Conservation (phyloP, 2,888 invertebrate species). For the Petrophora chlorosata region DNA sequence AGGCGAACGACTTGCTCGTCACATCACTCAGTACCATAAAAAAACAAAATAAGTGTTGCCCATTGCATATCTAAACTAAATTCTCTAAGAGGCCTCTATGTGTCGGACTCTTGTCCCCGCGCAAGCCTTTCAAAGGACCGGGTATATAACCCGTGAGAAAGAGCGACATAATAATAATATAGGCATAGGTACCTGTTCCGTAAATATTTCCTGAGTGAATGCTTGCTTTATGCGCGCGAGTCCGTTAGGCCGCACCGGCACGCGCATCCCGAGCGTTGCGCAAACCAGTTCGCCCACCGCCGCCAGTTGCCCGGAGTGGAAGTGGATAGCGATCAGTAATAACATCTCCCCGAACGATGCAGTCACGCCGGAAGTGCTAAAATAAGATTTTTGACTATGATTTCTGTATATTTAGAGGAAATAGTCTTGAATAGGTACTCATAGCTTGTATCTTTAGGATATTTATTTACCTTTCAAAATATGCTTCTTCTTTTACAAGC, state of each 20-base stretch:
- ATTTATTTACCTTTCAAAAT: constrained; percentile 87
- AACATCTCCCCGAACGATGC: constrained; percentile 98
- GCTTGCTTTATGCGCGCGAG: constrained; percentile 95
- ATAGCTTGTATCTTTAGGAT: background rate
- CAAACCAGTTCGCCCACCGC: constrained; percentile 97
- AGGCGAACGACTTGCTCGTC: too few relatives aligned
- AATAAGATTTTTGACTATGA: constrained; percentile 27
- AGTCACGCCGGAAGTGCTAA: constrained; percentile 90
- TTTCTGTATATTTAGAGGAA: background rate
- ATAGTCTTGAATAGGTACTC: background rate
- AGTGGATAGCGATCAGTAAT: constrained; percentile 97
- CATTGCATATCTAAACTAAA: too few relatives aligned
- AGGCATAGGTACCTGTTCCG: constrained; percentile 89
- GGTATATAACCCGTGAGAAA: too few relatives aligned
- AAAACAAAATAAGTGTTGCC: too few relatives aligned
- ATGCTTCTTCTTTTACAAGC: constrained; percentile 95
- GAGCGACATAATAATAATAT: background rate
- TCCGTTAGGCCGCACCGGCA: constrained; percentile 93
- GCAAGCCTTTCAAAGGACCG: too few relatives aligned
- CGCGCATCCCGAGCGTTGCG: constrained; percentile 97
- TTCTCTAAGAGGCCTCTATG: too few relatives aligned
- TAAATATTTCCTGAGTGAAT: constrained; percentile 98
- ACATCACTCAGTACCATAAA: too few relatives aligned
- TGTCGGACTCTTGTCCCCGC: too few relatives aligned
- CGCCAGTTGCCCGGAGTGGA: constrained; percentile 96